Evolutionary conservation across 2,888 invertebrate genomes (phyloP), one percentile per base, ranked within the genome.

Genomic region (Hermodice carunculata): DNA sequence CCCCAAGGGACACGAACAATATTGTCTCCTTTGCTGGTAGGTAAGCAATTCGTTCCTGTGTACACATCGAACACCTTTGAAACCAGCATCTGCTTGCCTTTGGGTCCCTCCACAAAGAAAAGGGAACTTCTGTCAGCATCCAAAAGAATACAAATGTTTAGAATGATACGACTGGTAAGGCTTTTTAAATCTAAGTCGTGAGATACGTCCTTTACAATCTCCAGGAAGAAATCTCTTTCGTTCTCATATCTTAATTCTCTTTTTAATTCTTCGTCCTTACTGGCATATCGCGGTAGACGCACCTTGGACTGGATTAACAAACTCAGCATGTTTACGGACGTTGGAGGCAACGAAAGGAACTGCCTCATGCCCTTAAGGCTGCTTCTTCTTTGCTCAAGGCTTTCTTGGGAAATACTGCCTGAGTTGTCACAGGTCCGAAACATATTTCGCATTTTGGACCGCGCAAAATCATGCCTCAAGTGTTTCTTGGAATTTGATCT

Each of bases 241-340:
- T 88, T 88, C 19, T 65, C 61, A 61, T 79, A 74, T 32, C 80
- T 69, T 43, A 84, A 69, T 57, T 82, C 81, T n/a, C 81, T 75
- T 76, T 88, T 88, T 48, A 85, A 79, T 53, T 88, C 86, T 49
- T 87, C 82, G 73, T 87, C 87, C 61, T 87, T 87, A 63, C 87
- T 87, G 14, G 87, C 86, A 72, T 87, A 87, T 48, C 87, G 82
- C 1, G 88, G 88, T 2, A 88, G 79, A 14, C 83, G 78, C 6
- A 88, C 86, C 78, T 87, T 88, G 24, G 88, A 88, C 77, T 88
- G 87, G 66, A 89, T 88, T 64, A 88, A 83, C 56, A 88, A 81
- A 17, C 87, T 88, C 32, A 88, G 81, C 79, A 88, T 87, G 76
- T 87, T 87, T 57, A 87, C 85, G 34, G 88, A 87, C 53, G 85